These are phyloP conservation scores for Apodemia zela DNA, from an alignment of 2,888 invertebrate species.

Conservation along the genomic window DNA sequence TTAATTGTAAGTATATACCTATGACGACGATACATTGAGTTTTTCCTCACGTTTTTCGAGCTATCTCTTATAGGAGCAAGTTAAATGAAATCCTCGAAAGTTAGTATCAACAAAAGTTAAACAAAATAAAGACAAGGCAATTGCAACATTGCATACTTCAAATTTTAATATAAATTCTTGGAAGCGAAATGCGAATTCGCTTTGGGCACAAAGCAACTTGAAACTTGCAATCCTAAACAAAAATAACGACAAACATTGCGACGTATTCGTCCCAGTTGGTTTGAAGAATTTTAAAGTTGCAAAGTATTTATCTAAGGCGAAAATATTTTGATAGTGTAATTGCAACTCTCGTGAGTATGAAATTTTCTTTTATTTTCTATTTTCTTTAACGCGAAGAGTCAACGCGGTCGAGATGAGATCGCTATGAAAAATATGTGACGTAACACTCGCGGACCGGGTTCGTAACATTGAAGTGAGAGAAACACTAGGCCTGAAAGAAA, in stretches of 20 bases:
- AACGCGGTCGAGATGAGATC: too few relatives aligned
- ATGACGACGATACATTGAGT: too few relatives aligned
- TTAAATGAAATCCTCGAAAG: not conserved
- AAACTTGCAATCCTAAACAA: constrained; percentile 16
- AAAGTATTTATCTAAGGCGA: constrained; percentile 7
- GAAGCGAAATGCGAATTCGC: constrained; percentile 7
- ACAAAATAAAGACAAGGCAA: constrained; percentile 5
- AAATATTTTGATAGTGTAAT: constrained; percentile 7
- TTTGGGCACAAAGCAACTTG: constrained; percentile 7
- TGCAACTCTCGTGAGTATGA: not conserved
- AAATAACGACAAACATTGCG: constrained; percentile 12
- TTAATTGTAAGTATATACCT: too few relatives aligned
- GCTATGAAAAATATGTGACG: too few relatives aligned
- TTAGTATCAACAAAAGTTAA: constrained; percentile 6
- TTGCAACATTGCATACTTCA: constrained; percentile 11
- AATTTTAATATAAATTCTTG: constrained; percentile 16
- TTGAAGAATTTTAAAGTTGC: constrained; percentile 13
- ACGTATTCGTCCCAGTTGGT: constrained; percentile 9
- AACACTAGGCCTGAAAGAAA: too few relatives aligned
- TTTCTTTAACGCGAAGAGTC: too few relatives aligned
- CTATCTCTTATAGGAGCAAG: not conserved
- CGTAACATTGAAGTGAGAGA: too few relatives aligned
- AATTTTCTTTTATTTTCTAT: too few relatives aligned
- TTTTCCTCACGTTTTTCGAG: not conserved
- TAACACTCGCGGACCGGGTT: too few relatives aligned